A percentile compares a stretch with the other conserved stretches of the same genome.
Conservation (phyloP, 35 echinoderm and acorn worm species). For the Heliocidaris erythrogramma region DNA sequence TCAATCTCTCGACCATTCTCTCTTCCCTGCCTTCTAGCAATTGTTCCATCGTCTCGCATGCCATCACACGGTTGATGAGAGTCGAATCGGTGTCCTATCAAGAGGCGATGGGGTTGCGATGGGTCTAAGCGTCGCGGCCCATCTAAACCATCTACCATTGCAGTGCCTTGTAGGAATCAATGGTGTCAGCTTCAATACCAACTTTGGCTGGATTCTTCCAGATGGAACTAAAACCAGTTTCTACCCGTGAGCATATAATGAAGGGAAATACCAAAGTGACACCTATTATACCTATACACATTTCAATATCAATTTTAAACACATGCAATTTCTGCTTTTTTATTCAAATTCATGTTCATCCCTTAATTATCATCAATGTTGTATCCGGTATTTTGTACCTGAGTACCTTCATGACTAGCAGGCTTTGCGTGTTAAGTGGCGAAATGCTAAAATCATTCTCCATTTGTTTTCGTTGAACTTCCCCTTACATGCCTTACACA, state of each 20-base stretch:
- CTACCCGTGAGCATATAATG: conserved; percentile 15
- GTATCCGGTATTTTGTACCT: not conserved
- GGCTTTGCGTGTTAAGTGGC: too few relatives aligned
- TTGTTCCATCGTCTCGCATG: not conserved
- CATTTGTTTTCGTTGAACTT: too few relatives aligned
- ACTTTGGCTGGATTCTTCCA: conserved; percentile 23
- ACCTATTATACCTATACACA: not conserved
- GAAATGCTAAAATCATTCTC: too few relatives aligned
- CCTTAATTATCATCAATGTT: not conserved
- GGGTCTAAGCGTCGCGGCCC: not conserved
- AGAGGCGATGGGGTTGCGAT: conserved; percentile 10
- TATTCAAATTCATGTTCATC: not conserved
- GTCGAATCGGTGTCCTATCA: not conserved
- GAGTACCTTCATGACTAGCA: not conserved
- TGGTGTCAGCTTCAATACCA: conserved; percentile 18
- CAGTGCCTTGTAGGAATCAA: conserved; percentile 15
- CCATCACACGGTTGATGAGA: not conserved
- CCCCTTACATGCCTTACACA: too few relatives aligned
- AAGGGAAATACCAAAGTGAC: not conserved
- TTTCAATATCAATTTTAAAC: not conserved
- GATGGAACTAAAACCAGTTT: not conserved
- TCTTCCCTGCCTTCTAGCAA: not conserved
- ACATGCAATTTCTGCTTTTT: not conserved
- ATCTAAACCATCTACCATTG: conserved; percentile 15
- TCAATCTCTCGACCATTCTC: not conserved